Conservation (phyloP, 2,888 invertebrate genomes). For the Ditylenchus weischeri region DNA sequence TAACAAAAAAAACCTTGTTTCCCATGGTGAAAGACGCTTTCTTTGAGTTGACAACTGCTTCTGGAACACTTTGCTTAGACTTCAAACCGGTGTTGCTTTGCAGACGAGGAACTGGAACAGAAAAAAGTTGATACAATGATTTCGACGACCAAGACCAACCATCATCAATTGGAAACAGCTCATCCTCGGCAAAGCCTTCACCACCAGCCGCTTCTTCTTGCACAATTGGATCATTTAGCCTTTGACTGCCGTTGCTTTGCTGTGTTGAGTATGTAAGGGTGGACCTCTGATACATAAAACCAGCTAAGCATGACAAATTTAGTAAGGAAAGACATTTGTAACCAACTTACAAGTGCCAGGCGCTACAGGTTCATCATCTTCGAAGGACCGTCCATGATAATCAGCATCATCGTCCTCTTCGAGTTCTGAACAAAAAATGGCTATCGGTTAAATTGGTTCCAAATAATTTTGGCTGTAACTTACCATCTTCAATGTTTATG, state of each 20-base stretch:
- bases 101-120: neutral
- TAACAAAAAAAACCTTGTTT: conserved; percentile 2
- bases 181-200: conserved; percentile 23
- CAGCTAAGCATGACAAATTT: conserved; percentile 32
- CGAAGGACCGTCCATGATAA: conserved; percentile 44
- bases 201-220: conserved; percentile 21
- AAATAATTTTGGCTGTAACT: conserved; percentile 11
- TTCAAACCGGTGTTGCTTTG: neutral
- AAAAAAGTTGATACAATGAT: neutral
- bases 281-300: conserved; percentile 40
- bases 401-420: conserved; percentile 47
- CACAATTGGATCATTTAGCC: conserved; percentile 1
- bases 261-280: conserved; percentile 8
- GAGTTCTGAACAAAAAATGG: conserved; percentile 29
- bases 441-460: neutral
- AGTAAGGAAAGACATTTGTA: neutral
- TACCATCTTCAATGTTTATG: conserved; percentile 49
- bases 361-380: conserved; percentile 36
- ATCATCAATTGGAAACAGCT: conserved; percentile 40
- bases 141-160: conserved; percentile 20
- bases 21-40: conserved; percentile 12
- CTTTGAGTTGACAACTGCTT: neutral
- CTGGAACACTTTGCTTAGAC: neutral
- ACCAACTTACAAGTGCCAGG: conserved; percentile 24
- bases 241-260: neutral